Evolutionary conservation across 2,113 vertebrate species (phyloP).

Genomic region (Pteropus alecto): DNA sequence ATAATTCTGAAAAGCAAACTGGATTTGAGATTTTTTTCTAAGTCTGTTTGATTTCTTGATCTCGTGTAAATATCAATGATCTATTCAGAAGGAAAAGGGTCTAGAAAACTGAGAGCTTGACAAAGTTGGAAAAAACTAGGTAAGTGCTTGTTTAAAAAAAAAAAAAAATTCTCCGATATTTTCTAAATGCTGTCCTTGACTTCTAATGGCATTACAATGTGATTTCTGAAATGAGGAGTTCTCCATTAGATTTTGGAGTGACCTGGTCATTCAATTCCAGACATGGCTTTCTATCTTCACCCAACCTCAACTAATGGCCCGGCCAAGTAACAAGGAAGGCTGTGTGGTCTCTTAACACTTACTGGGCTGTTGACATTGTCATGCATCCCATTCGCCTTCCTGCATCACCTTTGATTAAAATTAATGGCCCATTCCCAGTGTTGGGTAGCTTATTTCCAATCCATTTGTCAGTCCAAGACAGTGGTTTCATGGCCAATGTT

Average conservation of each 20-base stretch:
- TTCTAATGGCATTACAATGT: conserved; percentile 87
- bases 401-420: conserved; percentile 98
- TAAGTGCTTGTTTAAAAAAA: conserved; percentile 17
- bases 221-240: conserved; percentile 93
- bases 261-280: conserved; percentile 98
- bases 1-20: conserved; percentile 63
- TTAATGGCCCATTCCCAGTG: conserved; percentile 96
- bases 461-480: conserved; percentile 94
- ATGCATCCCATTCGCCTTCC: conserved; percentile 91
- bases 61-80: conserved; percentile 59
- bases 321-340: conserved; percentile 86
- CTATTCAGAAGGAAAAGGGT: conserved; percentile 23
- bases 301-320: conserved; percentile 97
- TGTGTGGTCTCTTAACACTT: conserved; percentile 88
- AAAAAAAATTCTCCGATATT: conserved; percentile 64
- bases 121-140: conserved; percentile 52
- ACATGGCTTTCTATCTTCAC: conserved; percentile 95
- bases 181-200: conserved; percentile 91
- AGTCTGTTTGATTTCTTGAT: conserved; percentile 21
- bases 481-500: conserved; percentile 86
- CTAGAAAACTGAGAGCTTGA: conserved; percentile 42
- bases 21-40: conserved; percentile 43
- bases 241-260: conserved; percentile 96
- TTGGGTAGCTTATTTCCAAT: conserved; percentile 95
- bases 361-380: conserved; percentile 94